Conservation (phyloP, 1,140 invertebrate species). For the Drosophila pseudoananassae region DNA sequence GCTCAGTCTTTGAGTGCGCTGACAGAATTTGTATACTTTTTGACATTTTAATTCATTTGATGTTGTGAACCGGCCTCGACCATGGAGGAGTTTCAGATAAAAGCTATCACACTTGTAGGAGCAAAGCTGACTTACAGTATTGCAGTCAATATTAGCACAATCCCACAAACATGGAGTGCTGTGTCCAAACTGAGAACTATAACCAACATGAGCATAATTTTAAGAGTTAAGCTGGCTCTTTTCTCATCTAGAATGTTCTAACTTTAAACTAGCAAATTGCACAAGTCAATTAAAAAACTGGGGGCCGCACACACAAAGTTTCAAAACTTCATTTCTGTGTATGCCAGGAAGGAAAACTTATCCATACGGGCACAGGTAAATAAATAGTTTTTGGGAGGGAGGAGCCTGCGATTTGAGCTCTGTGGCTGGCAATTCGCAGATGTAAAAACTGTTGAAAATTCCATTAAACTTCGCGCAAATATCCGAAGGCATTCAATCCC, state of each 20-base stretch:
- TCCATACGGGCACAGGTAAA: conserved; percentile 24
- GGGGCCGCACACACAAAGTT: conserved; percentile 43
- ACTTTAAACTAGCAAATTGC: conserved; percentile 53
- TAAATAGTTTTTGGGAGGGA: conserved; percentile 14
- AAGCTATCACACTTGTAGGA: not conserved
- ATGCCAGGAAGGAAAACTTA: conserved; percentile 22
- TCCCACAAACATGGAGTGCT: not conserved
- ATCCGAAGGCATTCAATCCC: conserved; percentile 80
- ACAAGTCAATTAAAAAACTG: conserved; percentile 75
- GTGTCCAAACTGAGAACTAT: too few relatives aligned
- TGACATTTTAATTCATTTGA: conserved; percentile 63
- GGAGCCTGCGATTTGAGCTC: conserved; percentile 7
- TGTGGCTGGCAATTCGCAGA: conserved; percentile 74
- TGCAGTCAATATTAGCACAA: not conserved
- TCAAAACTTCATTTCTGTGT: conserved; percentile 55
- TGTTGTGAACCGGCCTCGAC: not conserved
- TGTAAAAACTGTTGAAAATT: conserved; percentile 81
- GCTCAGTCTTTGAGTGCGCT: conserved; percentile 31
- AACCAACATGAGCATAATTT: too few relatives aligned
- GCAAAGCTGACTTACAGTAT: too few relatives aligned
- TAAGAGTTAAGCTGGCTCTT: too few relatives aligned
- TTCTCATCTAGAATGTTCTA: too few relatives aligned
- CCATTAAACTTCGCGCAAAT: conserved; percentile 82
- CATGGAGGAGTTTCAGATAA: not conserved
- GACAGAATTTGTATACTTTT: conserved; percentile 49